A percentile compares a stretch with the other conserved stretches of the same genome.
Evolutionary conservation across 2,888 invertebrate genomes (phyloP).

Genomic region (Notocelia uddmanniana): DNA sequence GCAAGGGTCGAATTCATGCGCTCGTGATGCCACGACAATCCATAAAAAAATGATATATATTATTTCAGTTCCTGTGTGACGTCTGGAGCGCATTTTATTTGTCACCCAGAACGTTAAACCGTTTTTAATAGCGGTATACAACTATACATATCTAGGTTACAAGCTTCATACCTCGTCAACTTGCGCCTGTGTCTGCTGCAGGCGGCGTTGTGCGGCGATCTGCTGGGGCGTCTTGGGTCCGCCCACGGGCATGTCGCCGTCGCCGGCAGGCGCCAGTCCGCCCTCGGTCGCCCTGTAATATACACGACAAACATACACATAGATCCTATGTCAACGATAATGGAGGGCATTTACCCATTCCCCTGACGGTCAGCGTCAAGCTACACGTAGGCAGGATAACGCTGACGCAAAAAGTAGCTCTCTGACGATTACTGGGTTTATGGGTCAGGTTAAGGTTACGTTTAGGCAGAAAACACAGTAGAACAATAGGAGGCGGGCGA

Average conservation of each 20-base stretch:
- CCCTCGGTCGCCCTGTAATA: constrained; percentile 87
- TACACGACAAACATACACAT: background rate
- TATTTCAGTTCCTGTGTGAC: no score
- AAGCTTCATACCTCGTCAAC: constrained; percentile 89
- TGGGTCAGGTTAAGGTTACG: no score
- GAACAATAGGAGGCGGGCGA: background rate
- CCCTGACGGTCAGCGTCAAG: background rate
- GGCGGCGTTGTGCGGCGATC: constrained; percentile 92
- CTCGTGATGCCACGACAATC: no score
- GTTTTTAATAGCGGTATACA: background rate
- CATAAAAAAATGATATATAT: no score
- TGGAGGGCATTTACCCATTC: background rate
- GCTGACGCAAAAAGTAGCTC: background rate
- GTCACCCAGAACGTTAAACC: background rate
- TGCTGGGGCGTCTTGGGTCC: constrained; percentile 95
- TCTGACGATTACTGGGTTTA: background rate
- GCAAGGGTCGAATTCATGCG: no score
- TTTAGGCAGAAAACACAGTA: background rate
- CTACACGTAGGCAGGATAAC: background rate
- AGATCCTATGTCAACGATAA: background rate
- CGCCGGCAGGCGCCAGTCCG: constrained; percentile 88
- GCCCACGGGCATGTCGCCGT: constrained; percentile 92
- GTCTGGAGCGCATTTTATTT: background rate
- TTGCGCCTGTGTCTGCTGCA: constrained; percentile 94
- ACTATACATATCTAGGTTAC: no score